phyloP scores from a whole-genome alignment of 2,113 vertebrate genomes.

The Pseudorhombus dupliciocellatus region DNA sequence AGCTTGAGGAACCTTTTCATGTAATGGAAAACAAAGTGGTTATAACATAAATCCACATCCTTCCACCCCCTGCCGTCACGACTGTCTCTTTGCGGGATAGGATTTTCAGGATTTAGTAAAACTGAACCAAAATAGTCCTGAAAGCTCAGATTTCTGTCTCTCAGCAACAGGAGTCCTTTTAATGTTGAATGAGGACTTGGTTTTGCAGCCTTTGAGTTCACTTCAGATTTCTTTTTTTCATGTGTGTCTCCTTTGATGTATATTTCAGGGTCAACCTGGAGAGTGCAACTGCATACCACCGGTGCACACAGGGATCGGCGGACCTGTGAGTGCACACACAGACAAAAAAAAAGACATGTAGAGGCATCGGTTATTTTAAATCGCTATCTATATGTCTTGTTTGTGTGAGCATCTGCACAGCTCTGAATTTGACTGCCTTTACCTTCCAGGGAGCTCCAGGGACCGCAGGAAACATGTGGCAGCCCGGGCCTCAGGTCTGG shows the following conservation, averaged over 20 bases:
- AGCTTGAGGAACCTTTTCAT: constrained; percentile 1
- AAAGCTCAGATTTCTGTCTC: constrained; percentile 16
- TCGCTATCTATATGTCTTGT: constrained; percentile 20
- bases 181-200: background rate
- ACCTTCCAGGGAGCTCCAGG: constrained; percentile 90
- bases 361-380: background rate
- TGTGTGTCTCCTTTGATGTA: constrained; percentile 21
- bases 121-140: constrained; percentile 17
- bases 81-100: constrained; percentile 18
- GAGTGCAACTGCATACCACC: constrained; percentile 85
- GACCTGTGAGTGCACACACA: constrained; percentile 85
- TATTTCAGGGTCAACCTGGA: constrained; percentile 87
- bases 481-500: constrained; percentile 91
- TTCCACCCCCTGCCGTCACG: background rate
- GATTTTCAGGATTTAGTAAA: constrained; percentile 20
- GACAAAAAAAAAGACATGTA: background rate
- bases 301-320: constrained; percentile 75
- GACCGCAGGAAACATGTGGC: constrained; percentile 83
- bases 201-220: constrained; percentile 27
- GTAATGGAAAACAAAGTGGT: background rate
- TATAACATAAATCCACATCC: background rate
- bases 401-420: background rate
- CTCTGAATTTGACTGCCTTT: constrained; percentile 72
- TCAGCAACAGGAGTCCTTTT: constrained; percentile 8
- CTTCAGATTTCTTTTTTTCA: constrained; percentile 21